phyloP scores from a whole-genome alignment of 2,888 invertebrate species.

The Meteorus cinctellus region DNA sequence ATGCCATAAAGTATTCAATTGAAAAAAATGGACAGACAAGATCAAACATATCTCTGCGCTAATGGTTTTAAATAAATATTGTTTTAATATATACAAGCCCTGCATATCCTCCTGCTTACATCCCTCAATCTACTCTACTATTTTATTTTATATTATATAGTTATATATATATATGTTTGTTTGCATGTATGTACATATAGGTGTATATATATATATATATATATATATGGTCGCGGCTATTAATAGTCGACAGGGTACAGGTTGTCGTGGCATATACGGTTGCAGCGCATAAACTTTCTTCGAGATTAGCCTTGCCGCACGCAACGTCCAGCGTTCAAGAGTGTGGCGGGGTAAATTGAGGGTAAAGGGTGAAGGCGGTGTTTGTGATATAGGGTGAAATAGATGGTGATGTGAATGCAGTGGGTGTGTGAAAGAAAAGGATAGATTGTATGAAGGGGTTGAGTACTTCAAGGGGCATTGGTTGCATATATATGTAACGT shows the following conservation, averaged over 20 bases:
- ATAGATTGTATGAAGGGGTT: too few relatives aligned
- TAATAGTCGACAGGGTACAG: constrained; percentile 22
- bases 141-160: not conserved
- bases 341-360: constrained; percentile 16
- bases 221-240: constrained; percentile 20
- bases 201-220: too few relatives aligned
- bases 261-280: constrained; percentile 45
- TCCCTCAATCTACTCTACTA: not conserved
- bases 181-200: too few relatives aligned
- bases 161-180: not conserved
- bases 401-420: not conserved
- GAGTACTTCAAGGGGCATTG: too few relatives aligned
- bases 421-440: not conserved
- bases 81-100: not conserved
- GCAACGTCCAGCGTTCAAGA: constrained; percentile 55
- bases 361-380: constrained; percentile 25
- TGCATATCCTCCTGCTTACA: not conserved
- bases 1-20: too few relatives aligned
- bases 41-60: not conserved
- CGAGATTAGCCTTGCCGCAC: constrained; percentile 65
- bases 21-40: not conserved
- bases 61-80: not conserved
- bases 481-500: constrained; percentile 23
- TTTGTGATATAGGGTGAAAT: not conserved
- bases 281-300: constrained; percentile 67